Evolutionary conservation across 2,797 vertebrate genomes (phyloP), one percentile per base, ranked within the genome.

Genomic region (Poecilia wingei): DNA sequence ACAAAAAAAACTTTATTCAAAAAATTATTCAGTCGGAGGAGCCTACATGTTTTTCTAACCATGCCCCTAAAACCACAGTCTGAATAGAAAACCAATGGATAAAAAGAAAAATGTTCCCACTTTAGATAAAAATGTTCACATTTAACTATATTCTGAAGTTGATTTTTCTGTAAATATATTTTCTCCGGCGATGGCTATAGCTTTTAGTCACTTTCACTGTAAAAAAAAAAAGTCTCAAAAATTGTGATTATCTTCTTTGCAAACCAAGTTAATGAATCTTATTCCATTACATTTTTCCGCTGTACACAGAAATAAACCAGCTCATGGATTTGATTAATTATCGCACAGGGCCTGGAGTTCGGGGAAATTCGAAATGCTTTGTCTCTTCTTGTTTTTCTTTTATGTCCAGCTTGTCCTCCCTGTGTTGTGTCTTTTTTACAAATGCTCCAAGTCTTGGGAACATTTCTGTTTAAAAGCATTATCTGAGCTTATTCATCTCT

Each of bases 401-500:
- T 75, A 20, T 61, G 86, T 93, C 89, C 85, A 79, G 75, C 76
- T 16, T 55, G 79, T 88, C 77, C 83, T 88, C 79, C 84, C 92
- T 94, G 93, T 0, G 31, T 76, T 82, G 80, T 87, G 90, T 94
- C 92, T 92, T 14, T 10, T 33, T 18, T 61, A 31, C 76, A 79
- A 78, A 74, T 1, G 59, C 22, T 53, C 69, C 7, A 45, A n/a
- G 59, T 45, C 82, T 74, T 82, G 22, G 86, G 86, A 86, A 90
- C 74, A 16, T 83, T 72, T 88, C 31, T 93, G 91, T 92, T 94
- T 94, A 86, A 86, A 91, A 69, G 70, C 78, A 70, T 90, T 92
- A 94, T 94, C 93, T 90, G 84, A 85, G 82, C 82, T 82, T 81
- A 45, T 91, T 84, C 88, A 92, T 93, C 88, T 90, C 75, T 0